phyloP scores from a whole-genome alignment of 1,140 invertebrate genomes.

The Apis dorsata region DNA sequence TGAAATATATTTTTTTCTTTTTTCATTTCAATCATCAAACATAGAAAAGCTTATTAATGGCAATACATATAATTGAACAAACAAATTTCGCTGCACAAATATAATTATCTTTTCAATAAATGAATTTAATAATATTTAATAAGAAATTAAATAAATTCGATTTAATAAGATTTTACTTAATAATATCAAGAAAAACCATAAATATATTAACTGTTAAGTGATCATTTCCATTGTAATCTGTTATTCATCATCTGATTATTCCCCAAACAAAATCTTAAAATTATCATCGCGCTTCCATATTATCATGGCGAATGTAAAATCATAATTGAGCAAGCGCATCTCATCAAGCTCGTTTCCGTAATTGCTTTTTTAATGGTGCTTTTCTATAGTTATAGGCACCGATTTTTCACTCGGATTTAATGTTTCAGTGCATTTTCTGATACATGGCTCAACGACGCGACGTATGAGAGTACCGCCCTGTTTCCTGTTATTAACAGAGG shows the following conservation, averaged over 20 bases:
- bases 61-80: not conserved
- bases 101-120: not conserved
- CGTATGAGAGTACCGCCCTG: not conserved
- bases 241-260: not conserved
- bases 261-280: not conserved
- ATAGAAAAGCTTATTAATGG: not conserved
- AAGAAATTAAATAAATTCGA: not conserved
- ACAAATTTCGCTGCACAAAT: not conserved
- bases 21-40: not conserved
- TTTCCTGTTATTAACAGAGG: slow-evolving; percentile 13
- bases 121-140: not conserved
- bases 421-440: slow-evolving; percentile 13
- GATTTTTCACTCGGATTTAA: slow-evolving; percentile 23
- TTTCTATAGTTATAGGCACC: not conserved
- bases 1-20: not conserved
- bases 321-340: not conserved
- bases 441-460: not conserved
- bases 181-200: not conserved
- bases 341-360: not conserved
- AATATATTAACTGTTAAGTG: too few relatives aligned
- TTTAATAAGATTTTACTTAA: slow-evolving; percentile 24
- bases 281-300: slow-evolving; percentile 15
- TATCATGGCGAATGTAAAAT: not conserved
- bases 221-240: not conserved
- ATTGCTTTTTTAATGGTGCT: slow-evolving; percentile 14